Evolutionary conservation across 2,888 invertebrate genomes (phyloP).

Genomic region (Noctua fimbriata): DNA sequence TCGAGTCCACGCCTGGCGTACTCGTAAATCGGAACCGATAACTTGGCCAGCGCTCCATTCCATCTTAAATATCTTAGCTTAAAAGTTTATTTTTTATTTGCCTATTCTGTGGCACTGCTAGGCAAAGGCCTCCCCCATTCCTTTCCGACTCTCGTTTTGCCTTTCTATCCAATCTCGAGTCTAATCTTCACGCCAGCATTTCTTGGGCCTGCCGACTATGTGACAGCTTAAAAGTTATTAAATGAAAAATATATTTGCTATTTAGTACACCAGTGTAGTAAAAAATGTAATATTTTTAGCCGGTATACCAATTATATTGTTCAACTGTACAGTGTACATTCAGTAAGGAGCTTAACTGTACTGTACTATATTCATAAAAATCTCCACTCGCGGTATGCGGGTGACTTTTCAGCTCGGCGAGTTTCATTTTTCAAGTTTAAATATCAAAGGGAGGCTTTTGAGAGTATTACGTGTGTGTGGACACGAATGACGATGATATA

Average conservation of each 20-base stretch:
- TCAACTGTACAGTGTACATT: not conserved
- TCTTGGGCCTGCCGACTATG: too few species aligned
- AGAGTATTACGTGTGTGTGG: slow-evolving; percentile 23
- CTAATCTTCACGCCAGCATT: too few species aligned
- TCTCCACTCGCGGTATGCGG: slow-evolving; percentile 35
- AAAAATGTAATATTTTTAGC: not conserved
- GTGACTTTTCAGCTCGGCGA: slow-evolving; percentile 44
- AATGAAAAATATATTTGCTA: not conserved
- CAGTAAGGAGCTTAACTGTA: slow-evolving; percentile 40
- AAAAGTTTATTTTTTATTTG: too few species aligned
- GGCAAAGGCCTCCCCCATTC: too few species aligned
- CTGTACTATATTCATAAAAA: slow-evolving; percentile 13
- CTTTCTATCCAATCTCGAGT: too few species aligned
- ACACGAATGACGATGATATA: slow-evolving; percentile 2
- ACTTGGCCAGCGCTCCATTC: not conserved
- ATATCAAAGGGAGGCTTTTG: slow-evolving; percentile 52
- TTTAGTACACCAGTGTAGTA: too few species aligned
- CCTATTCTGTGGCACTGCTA: too few species aligned
- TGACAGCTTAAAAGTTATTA: not conserved
- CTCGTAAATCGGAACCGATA: not conserved
- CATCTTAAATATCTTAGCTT: not conserved
- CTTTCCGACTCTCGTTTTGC: too few species aligned
- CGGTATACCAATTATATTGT: not conserved
- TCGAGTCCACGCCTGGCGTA: not conserved
- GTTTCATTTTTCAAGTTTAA: slow-evolving; percentile 60